Evolutionary conservation across 2,888 invertebrate species (phyloP).

Genomic region (Ennomos quercinarius): DNA sequence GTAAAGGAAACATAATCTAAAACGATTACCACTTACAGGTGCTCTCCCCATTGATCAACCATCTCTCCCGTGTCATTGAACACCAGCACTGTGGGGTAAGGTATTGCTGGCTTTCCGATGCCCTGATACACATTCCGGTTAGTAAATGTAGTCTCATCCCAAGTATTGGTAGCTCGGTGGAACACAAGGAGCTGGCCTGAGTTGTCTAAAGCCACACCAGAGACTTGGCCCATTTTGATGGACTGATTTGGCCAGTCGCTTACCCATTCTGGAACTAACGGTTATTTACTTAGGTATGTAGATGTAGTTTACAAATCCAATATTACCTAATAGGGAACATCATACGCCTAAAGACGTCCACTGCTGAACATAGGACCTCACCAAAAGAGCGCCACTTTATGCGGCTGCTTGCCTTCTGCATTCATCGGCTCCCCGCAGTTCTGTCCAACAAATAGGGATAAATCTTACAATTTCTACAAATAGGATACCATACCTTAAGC

Average conservation of each 20-base stretch:
- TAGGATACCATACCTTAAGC: too few relatives aligned
- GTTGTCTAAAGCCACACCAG: slow-evolving; percentile 91
- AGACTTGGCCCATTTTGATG: slow-evolving; percentile 89
- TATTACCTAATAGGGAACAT: too few relatives aligned
- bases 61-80: slow-evolving; percentile 87
- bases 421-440: too few relatives aligned
- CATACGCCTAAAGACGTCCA: too few relatives aligned
- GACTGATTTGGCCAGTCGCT: slow-evolving; percentile 84
- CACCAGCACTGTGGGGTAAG: slow-evolving; percentile 87
- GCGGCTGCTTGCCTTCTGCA: too few relatives aligned
- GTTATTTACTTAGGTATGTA: slow-evolving; percentile 12
- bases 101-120: slow-evolving; percentile 85
- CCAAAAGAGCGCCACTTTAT: too few relatives aligned
- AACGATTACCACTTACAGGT: slow-evolving; percentile 82
- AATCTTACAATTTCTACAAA: too few relatives aligned
- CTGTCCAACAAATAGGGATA: too few relatives aligned
- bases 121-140: slow-evolving; percentile 82
- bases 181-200: slow-evolving; percentile 92
- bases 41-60: slow-evolving; percentile 88
- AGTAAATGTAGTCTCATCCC: slow-evolving; percentile 87
- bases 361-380: too few relatives aligned
- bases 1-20: too few relatives aligned
- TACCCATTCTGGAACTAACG: slow-evolving; percentile 82
- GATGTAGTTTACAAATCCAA: too few relatives aligned
- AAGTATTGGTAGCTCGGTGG: slow-evolving; percentile 90